Evolutionary conservation across 2,113 vertebrate species (phyloP).

Genomic region (Callipepla squamata): DNA sequence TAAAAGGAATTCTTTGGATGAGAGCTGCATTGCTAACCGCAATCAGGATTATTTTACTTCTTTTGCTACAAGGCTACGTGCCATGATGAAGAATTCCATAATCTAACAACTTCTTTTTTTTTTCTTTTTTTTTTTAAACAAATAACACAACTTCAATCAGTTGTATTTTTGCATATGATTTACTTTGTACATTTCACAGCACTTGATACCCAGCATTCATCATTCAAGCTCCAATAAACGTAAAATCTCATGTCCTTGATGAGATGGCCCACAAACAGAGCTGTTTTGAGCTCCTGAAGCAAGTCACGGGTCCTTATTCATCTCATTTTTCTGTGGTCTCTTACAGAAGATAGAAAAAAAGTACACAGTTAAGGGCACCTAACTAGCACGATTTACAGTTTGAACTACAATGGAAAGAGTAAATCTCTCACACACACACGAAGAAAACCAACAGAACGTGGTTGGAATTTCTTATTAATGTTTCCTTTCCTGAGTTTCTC

Average conservation of each 20-base stretch:
- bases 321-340: background rate
- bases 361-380: background rate
- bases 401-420: background rate
- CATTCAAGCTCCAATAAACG: background rate
- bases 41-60: conserved; percentile 52
- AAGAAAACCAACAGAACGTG: fast-evolving
- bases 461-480: background rate
- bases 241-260: background rate
- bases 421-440: background rate
- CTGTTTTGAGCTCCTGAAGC: background rate
- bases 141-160: background rate
- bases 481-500: background rate
- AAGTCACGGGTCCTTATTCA: background rate
- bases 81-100: conserved; percentile 19
- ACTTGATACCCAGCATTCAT: background rate
- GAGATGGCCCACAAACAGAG: background rate
- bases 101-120: conserved; percentile 17
- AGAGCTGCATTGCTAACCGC: conserved; percentile 37
- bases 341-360: background rate
- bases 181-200: background rate
- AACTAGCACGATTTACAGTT: background rate
- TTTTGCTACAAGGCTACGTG: conserved; percentile 17
- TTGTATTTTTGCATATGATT: conserved; percentile 24
- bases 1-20: conserved; percentile 58
- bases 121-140: conserved; percentile 34